Percentiles rank a stretch among this genome's conserved stretches.
Evolutionary conservation across 2,888 invertebrate species (phyloP).

Genomic region (Cotesia congregata): DNA sequence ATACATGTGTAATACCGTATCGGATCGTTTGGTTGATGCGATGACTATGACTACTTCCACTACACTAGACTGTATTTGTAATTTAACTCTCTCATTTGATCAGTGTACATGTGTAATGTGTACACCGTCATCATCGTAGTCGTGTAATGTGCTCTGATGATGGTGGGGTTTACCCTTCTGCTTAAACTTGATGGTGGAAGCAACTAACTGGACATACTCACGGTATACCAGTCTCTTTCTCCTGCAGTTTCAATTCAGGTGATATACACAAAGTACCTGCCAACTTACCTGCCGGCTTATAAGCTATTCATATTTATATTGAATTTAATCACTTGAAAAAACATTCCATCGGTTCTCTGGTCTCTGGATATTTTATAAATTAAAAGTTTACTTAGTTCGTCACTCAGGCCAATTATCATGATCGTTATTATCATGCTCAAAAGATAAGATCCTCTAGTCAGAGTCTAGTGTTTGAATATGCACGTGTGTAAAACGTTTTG

Average conservation of each 20-base stretch:
- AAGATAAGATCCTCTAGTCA: neutral
- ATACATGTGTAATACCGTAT: too few species aligned
- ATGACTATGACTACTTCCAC: neutral
- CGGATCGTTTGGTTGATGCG: neutral
- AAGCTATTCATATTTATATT: neutral
- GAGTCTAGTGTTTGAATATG: constrained; percentile 2
- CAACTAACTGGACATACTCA: constrained; percentile 68
- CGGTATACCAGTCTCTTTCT: constrained; percentile 65
- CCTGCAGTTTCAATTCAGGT: constrained; percentile 61
- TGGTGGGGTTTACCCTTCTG: constrained; percentile 63
- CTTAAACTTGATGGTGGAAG: constrained; percentile 52
- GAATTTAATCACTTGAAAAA: neutral
- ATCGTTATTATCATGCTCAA: neutral
- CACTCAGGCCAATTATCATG: neutral
- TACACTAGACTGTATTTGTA: constrained; percentile 4
- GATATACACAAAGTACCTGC: constrained; percentile 44
- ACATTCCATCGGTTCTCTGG: neutral
- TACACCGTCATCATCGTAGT: neutral
- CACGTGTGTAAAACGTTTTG: constrained; percentile 22
- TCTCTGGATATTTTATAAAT: neutral
- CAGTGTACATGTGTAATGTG: neutral
- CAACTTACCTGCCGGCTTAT: constrained; percentile 2
- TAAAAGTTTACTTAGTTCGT: neutral
- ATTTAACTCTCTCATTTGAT: neutral
- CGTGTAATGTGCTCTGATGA: constrained; percentile 13